Evolutionary conservation across 2,888 invertebrate species (phyloP).

Genomic region (Cotesia congregata): DNA sequence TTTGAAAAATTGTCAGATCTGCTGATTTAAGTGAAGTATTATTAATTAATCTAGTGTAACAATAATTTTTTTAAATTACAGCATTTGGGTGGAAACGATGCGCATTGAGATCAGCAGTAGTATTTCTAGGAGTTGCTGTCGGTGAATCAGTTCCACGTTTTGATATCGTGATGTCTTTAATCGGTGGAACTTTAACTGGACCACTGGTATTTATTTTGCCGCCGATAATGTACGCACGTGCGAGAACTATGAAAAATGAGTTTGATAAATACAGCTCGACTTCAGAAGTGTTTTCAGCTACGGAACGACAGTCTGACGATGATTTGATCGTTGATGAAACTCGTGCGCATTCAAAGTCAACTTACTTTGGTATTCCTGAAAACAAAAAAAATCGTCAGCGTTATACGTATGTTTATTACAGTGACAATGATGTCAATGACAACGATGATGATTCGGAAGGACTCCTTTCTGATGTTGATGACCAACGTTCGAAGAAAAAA

Average conservation of each 20-base stretch:
- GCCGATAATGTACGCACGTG: constrained; percentile 83
- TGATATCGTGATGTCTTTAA: constrained; percentile 87
- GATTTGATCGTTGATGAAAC: constrained; percentile 49
- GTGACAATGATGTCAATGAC: constrained; percentile 44
- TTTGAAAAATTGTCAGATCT: too few relatives aligned
- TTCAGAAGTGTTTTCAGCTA: constrained; percentile 53
- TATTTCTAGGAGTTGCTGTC: constrained; percentile 80
- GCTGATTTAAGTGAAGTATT: neutral
- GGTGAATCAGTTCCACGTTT: constrained; percentile 89
- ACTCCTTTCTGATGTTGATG: constrained; percentile 46
- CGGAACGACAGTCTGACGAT: constrained; percentile 48
- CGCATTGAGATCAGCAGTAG: constrained; percentile 78
- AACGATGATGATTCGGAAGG: constrained; percentile 50
- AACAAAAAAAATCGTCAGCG: constrained; percentile 48
- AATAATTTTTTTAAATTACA: constrained; percentile 67
- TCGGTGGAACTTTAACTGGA: constrained; percentile 88
- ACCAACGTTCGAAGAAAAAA: neutral
- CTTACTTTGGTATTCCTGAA: constrained; percentile 53
- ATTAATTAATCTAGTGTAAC: constrained; percentile 17
- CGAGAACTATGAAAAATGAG: constrained; percentile 71
- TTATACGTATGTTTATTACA: constrained; percentile 63
- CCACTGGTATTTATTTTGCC: constrained; percentile 89
- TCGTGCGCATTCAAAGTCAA: constrained; percentile 61
- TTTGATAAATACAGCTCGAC: constrained; percentile 34
- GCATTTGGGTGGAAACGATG: constrained; percentile 84